Percentiles rank a stretch among this genome's conserved stretches.
These are phyloP conservation scores for Aradus depressus DNA, from an alignment of 2,888 invertebrate genomes.

Conservation along the genomic window DNA sequence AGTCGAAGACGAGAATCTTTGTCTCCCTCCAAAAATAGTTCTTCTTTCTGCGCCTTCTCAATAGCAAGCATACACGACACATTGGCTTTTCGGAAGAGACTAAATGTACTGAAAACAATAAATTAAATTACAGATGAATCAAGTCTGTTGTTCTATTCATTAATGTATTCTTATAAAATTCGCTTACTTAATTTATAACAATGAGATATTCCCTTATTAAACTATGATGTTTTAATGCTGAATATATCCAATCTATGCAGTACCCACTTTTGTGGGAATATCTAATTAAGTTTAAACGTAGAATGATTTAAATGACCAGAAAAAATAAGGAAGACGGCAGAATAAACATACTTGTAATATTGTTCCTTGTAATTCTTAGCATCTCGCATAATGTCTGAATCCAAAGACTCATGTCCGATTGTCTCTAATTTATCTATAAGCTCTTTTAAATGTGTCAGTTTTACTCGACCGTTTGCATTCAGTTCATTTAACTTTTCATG, in stretches of 20 bases:
- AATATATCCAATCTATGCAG: not conserved
- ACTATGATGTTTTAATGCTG: not conserved
- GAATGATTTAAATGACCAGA: no score
- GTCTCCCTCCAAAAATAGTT: constrained; percentile 47
- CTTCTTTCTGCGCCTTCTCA: constrained; percentile 61
- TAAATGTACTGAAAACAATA: constrained; percentile 22
- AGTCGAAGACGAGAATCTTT: constrained; percentile 45
- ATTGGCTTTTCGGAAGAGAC: constrained; percentile 55
- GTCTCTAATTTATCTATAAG: constrained; percentile 58
- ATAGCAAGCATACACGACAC: constrained; percentile 65
- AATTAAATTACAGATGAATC: not conserved
- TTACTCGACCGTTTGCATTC: constrained; percentile 62
- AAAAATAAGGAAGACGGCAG: no score
- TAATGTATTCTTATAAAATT: no score
- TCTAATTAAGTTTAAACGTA: no score
- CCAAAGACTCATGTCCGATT: constrained; percentile 53
- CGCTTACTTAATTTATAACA: no score
- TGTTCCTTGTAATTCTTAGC: constrained; percentile 31
- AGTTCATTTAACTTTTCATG: constrained; percentile 53
- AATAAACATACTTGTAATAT: constrained; percentile 30
- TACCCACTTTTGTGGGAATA: not conserved
- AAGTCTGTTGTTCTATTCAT: no score
- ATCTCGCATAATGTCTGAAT: constrained; percentile 35
- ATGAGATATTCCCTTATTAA: no score
- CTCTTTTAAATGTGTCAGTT: constrained; percentile 53